These are phyloP conservation scores for Pipistrellus nathusii DNA, from an alignment of 2,797 vertebrate species.

Conservation along the genomic window DNA sequence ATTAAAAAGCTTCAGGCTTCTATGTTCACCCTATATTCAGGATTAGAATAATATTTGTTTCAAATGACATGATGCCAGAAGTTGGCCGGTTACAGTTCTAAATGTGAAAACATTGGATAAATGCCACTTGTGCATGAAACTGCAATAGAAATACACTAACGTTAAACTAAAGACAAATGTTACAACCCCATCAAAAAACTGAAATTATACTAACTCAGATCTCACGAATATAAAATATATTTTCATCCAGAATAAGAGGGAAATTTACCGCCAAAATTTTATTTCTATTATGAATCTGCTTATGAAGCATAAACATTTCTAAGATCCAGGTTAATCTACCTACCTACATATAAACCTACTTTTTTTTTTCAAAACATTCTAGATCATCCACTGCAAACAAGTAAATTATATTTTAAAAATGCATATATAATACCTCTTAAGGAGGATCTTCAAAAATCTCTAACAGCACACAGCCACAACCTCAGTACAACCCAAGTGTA, in stretches of 20 bases:
- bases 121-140: not conserved
- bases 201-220: not conserved
- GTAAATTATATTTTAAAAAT: slow-evolving; percentile 1
- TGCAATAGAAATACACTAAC: not conserved
- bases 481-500: not conserved
- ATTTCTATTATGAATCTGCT: not conserved
- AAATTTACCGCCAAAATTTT: not conserved
- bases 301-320: not conserved
- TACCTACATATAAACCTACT: not conserved
- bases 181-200: not conserved
- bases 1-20: slow-evolving; percentile 11
- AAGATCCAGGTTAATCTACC: slow-evolving; percentile 25
- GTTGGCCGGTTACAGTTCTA: not conserved
- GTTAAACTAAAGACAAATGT: not conserved
- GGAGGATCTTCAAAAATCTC: slow-evolving; percentile 8
- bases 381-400: not conserved
- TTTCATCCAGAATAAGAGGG: not conserved
- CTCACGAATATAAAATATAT: not conserved
- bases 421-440: not conserved
- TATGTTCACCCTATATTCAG: not conserved
- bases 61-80: not conserved
- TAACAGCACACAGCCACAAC: not conserved
- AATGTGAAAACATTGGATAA: slow-evolving; percentile 23
- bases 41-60: slow-evolving; percentile 31
- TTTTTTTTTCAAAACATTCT: not conserved